Conservation (phyloP, 2,797 vertebrate species). For the Antrozous pallidus region DNA sequence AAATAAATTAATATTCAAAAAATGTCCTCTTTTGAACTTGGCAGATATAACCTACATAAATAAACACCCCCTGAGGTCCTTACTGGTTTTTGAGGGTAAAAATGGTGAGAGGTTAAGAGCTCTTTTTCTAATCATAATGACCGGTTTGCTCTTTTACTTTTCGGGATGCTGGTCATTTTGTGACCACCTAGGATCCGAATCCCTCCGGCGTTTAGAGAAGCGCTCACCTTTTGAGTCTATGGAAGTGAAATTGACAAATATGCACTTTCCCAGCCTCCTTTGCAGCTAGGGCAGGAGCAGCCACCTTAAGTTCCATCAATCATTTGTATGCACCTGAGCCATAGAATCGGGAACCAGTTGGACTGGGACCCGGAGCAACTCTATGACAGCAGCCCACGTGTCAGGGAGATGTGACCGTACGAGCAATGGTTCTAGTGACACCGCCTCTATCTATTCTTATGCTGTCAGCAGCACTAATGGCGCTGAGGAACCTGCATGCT, state of each 20-base stretch:
- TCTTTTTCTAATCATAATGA: not conserved
- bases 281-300: not conserved
- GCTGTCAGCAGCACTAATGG: too few relatives aligned
- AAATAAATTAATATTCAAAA: not conserved
- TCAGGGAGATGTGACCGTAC: not conserved
- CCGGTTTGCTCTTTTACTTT: not conserved
- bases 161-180: not conserved
- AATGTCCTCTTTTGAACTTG: not conserved
- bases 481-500: not conserved
- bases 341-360: not conserved
- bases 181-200: not conserved
- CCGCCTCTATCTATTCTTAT: not conserved
- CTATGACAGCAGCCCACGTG: not conserved
- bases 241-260: not conserved
- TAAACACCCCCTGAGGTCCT: not conserved
- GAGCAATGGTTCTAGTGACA: not conserved
- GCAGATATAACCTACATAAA: not conserved
- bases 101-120: constrained; percentile 2
- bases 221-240: not conserved
- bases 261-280: not conserved
- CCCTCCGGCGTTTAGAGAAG: not conserved
- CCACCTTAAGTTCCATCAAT: not conserved
- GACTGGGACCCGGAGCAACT: not conserved
- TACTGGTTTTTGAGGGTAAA: not conserved
- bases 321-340: not conserved